Evolutionary conservation across 2,113 vertebrate genomes (phyloP).

Genomic region (mouse (Mus musculus)): DNA sequence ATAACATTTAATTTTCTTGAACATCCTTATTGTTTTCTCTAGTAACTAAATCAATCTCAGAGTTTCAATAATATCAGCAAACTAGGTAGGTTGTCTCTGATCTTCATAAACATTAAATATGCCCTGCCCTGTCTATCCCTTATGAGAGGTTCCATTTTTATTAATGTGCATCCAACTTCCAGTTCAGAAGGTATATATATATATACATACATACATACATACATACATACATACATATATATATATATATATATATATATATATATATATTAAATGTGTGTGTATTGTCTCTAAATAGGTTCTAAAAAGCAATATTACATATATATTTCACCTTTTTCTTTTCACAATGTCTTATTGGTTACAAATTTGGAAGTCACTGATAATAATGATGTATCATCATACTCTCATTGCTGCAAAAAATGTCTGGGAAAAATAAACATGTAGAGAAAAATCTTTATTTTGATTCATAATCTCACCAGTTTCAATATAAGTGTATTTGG

Average conservation of each 20-base stretch:
- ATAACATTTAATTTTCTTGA: not conserved
- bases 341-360: not conserved
- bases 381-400: not conserved
- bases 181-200: not conserved
- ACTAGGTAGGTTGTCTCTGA: not conserved
- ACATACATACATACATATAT: too few species aligned
- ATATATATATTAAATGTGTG: not conserved
- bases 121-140: not conserved
- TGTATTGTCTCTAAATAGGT: not conserved
- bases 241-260: not conserved
- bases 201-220: too few species aligned
- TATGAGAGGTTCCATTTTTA: not conserved
- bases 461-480: too few species aligned
- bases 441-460: too few species aligned
- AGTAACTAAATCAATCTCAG: not conserved
- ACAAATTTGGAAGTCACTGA: not conserved
- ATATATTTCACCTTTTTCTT: too few species aligned
- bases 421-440: too few species aligned
- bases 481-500: too few species aligned
- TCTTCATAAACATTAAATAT: not conserved
- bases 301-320: not conserved
- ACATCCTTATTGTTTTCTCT: not conserved
- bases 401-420: not conserved
- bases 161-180: not conserved
- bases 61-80: not conserved